Percentiles rank a stretch among this genome's conserved stretches.
These are phyloP conservation scores for Thymelicus acteon DNA, from an alignment of 2,888 invertebrate genomes.

Conservation along the genomic window DNA sequence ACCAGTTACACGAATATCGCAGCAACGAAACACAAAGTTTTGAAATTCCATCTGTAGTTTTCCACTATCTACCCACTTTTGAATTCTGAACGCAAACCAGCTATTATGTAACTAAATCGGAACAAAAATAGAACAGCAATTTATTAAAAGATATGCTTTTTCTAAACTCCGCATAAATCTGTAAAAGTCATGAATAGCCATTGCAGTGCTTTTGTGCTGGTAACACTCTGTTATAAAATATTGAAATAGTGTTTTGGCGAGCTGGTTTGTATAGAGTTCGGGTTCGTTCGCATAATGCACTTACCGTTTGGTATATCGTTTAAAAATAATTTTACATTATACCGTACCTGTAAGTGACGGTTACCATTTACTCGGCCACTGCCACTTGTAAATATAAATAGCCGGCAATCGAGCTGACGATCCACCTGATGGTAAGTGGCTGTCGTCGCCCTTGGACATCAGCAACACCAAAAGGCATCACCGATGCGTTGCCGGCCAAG, in stretches of 20 bases:
- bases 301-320: too few species aligned
- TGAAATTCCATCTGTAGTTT: constrained; percentile 13
- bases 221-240: constrained; percentile 11
- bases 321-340: too few species aligned
- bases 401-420: too few species aligned
- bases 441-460: too few species aligned
- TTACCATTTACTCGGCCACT: too few species aligned
- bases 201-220: constrained; percentile 10
- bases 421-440: too few species aligned
- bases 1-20: constrained; percentile 14
- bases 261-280: not conserved
- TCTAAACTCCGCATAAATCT: constrained; percentile 10
- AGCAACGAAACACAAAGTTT: constrained; percentile 13
- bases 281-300: too few species aligned
- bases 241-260: constrained; percentile 6
- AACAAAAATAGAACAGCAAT: constrained; percentile 12
- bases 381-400: too few species aligned
- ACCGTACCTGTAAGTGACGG: too few species aligned
- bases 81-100: constrained; percentile 12
- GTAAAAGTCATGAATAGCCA: constrained; percentile 1
- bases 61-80: constrained; percentile 14
- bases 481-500: too few species aligned
- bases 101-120: constrained; percentile 13
- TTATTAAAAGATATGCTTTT: constrained; percentile 12
- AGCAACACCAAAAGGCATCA: too few species aligned